Base-by-base conservation (phyloP, 2,797 vertebrate genomes). In the Pelodytes ibericus region DNA sequence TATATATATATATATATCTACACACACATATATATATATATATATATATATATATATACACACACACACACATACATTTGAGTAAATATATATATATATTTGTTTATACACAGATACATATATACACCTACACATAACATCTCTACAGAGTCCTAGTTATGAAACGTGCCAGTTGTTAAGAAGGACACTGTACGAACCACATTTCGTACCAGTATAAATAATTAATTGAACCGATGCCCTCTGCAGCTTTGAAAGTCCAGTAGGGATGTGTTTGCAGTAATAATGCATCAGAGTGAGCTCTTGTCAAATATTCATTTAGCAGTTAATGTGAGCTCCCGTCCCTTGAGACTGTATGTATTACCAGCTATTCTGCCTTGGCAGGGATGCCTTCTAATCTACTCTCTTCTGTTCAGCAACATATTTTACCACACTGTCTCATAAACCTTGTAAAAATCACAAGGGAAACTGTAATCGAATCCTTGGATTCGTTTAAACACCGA, bases 261-360 rank as follows among this genome's bases (percentile, higher is more conserved):
- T 90, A 91, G 93, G 92, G 93, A 92, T 90, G 89, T 92, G 90
- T 93, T 93, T 93, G 92, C 92, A 86, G 92, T 93, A 94, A 95
- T 95, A 94, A 94, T 93, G 95, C 94, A 92, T 93, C 88, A 89
- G 93, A 95, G 91, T 93, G 94, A 95, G 94, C 92, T 91, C 95
- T 96, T 95, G 95, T 99, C 95, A 98, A 98, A 98, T 98, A 98
- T 97, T 98, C 95, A 98, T 98, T 96, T 95, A 94, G 93, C 92
- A 92, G 93, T 95, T 95, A 95, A 95, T 95, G 94, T 93, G 93
- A 96, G 93, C 93, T 87, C 85, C 88, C 90, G 86, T 90, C 96
- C 95, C 95, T 86, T 83, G 95, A 93, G 96, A 95, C 90, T 61
- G 76, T 67, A 87, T 87, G 91, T 90, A 93, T 94, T 92, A 92